phyloP scores from a whole-genome alignment of 92 coral and sea anemone genomes.

The Siderastrea radians region DNA sequence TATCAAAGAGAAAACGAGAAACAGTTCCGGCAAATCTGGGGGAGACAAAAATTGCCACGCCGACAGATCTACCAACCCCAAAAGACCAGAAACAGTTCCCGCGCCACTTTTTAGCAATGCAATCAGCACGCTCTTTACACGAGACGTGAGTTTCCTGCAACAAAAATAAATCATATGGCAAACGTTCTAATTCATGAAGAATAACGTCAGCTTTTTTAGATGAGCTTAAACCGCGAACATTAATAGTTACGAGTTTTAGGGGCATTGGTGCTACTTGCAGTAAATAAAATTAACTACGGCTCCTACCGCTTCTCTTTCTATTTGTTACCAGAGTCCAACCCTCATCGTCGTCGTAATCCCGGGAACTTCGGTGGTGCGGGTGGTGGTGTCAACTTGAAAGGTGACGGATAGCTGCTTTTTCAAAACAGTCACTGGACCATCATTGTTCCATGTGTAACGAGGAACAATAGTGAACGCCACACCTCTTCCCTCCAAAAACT shows the following conservation, averaged over 20 bases:
- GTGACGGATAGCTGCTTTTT: not conserved
- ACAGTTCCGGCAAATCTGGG: not conserved
- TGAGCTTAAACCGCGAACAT: not conserved
- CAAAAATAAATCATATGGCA: not conserved
- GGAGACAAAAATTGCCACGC: not conserved
- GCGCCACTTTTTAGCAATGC: not conserved
- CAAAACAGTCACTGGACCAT: too few relatives aligned
- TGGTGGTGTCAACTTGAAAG: not conserved
- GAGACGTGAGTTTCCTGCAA: conserved; percentile 19
- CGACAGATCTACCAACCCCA: not conserved
- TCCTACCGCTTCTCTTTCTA: too few relatives aligned
- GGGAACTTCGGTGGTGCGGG: too few relatives aligned
- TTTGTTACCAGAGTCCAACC: too few relatives aligned
- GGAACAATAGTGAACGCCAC: too few relatives aligned
- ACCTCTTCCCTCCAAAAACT: too few relatives aligned
- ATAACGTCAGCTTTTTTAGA: not conserved
- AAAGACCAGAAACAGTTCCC: conserved; percentile 24
- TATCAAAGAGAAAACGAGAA: not conserved
- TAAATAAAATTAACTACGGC: not conserved
- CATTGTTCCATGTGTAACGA: too few relatives aligned
- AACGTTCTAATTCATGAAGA: not conserved
- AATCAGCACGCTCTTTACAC: not conserved
- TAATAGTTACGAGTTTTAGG: not conserved
- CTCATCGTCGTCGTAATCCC: too few relatives aligned
- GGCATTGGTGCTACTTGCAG: not conserved